A percentile compares a stretch with the other conserved stretches of the same genome.
Conservation (phyloP, 1,140 invertebrate genomes). For the Zaprionus ornatus region DNA sequence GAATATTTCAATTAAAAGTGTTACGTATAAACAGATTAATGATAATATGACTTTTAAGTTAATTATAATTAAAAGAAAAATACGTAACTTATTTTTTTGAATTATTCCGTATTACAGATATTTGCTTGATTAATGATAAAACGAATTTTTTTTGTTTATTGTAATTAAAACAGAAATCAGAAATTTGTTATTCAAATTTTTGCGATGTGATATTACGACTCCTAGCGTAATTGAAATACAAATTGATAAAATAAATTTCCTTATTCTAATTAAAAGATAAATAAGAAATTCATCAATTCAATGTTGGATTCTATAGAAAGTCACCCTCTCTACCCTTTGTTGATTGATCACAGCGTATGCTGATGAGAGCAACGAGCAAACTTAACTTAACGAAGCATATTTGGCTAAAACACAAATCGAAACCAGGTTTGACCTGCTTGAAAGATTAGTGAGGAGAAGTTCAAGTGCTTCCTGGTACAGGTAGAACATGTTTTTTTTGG, state of each 20-base stretch:
- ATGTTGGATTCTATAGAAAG: too few species aligned
- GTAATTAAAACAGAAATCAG: not conserved
- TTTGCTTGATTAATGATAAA: too few species aligned
- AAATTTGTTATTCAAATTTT: not conserved
- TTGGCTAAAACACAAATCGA: constrained; percentile 12
- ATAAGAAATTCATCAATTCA: too few species aligned
- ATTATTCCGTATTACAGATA: too few species aligned
- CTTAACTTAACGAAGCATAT: not conserved
- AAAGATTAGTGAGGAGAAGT: constrained; percentile 9
- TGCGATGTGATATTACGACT: not conserved
- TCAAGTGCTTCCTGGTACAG: constrained; percentile 65
- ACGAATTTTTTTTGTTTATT: too few species aligned
- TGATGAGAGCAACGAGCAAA: not conserved
- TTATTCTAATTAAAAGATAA: too few species aligned
- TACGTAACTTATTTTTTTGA: too few species aligned
- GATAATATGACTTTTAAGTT: too few species aligned
- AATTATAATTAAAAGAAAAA: too few species aligned
- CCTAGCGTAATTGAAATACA: not conserved
- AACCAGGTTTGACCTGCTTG: constrained; percentile 54
- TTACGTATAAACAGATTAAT: too few species aligned
- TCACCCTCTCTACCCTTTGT: not conserved
- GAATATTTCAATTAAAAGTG: not conserved
- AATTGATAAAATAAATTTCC: too few species aligned
- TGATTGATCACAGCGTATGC: not conserved
- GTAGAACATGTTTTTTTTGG: constrained; percentile 65